Evolutionary conservation across 2,113 vertebrate genomes (phyloP).

Genomic region (Azemiops feae): DNA sequence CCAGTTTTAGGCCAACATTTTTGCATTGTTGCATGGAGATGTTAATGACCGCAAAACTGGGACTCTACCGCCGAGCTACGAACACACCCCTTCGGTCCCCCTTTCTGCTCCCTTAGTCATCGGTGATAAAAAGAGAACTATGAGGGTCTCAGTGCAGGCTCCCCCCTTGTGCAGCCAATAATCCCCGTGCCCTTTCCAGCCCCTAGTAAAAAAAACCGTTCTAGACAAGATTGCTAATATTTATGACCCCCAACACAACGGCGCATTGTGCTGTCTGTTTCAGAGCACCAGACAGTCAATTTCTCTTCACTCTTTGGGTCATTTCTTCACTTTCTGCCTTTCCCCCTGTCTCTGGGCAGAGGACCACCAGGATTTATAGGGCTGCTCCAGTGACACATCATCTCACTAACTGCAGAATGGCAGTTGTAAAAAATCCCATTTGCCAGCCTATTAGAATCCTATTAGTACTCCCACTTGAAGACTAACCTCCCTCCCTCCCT

Average conservation of each 20-base stretch:
- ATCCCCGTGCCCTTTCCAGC: not conserved
- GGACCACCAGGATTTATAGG: slow-evolving; percentile 65
- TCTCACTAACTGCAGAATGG: slow-evolving; percentile 71
- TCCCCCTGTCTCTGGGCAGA: slow-evolving; percentile 14
- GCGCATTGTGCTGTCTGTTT: not conserved
- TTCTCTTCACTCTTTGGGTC: not conserved
- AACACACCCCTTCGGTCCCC: not conserved
- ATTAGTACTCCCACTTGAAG: slow-evolving; percentile 73
- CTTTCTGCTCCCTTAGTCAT: not conserved
- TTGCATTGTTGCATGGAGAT: not conserved
- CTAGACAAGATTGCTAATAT: not conserved
- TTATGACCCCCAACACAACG: not conserved
- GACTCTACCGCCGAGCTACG: not conserved
- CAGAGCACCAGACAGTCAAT: not conserved
- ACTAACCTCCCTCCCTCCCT: slow-evolving; percentile 68
- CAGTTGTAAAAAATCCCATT: slow-evolving; percentile 82
- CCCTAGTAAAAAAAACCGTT: not conserved
- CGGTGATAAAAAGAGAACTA: not conserved
- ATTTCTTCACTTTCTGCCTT: not conserved
- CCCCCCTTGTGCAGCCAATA: not conserved
- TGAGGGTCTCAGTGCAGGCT: not conserved
- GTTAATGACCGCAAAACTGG: not conserved
- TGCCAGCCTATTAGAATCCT: slow-evolving; percentile 77
- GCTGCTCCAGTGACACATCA: slow-evolving; percentile 63
- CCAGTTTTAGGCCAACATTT: not conserved